Conservation (phyloP, 2,113 vertebrate species). For the Dermatemys mawii region DNA sequence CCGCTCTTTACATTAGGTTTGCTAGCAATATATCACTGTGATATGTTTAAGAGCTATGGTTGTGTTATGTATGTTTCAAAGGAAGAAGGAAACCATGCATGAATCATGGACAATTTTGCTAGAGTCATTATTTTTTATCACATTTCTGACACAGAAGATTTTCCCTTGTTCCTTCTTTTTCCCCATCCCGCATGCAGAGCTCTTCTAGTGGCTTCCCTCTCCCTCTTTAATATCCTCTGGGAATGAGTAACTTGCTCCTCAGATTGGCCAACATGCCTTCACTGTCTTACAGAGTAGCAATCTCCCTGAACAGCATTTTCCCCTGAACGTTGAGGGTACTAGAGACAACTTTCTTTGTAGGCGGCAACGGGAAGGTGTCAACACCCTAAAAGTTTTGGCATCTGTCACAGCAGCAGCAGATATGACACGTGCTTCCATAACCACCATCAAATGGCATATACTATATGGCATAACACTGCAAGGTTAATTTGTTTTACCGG, state of each 20-base stretch:
- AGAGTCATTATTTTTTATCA: background rate
- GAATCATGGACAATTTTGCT: background rate
- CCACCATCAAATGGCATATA: background rate
- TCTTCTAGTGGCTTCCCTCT: background rate
- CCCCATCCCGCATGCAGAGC: background rate
- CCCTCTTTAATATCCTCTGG: background rate
- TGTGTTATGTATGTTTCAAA: background rate
- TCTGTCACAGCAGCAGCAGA: background rate
- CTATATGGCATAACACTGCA: rapidly evolving
- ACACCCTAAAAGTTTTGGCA: background rate
- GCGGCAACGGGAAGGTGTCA: background rate
- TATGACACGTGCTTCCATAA: background rate
- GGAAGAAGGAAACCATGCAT: rapidly evolving
- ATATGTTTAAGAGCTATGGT: background rate
- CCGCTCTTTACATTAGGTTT: background rate
- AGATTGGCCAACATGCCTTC: background rate
- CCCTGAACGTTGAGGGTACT: background rate
- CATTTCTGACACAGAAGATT: background rate
- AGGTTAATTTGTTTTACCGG: conserved; percentile 77
- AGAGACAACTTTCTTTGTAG: background rate
- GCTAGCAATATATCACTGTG: background rate
- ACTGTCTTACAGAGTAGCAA: rapidly evolving
- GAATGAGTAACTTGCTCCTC: background rate
- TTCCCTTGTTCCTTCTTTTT: background rate
- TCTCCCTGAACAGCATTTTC: background rate